Evolutionary conservation across 2,888 invertebrate species (phyloP).

Genomic region (Fragum whitleyi): DNA sequence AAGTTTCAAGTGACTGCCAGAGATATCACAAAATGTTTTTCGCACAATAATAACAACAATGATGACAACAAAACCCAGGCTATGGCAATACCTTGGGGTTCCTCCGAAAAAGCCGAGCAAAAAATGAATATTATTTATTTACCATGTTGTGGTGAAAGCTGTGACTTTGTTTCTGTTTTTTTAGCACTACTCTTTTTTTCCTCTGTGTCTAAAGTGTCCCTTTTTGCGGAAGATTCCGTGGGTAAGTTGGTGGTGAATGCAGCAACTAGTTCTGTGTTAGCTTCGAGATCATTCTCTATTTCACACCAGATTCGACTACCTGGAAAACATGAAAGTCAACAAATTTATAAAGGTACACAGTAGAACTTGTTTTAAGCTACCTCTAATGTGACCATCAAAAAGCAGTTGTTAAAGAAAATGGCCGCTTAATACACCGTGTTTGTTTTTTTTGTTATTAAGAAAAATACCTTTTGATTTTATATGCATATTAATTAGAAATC

Average conservation of each 20-base stretch:
- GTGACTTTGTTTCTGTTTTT: constrained; percentile 50
- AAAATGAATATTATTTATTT: too few species aligned
- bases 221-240: neutral
- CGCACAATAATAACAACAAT: too few species aligned
- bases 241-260: constrained; percentile 71
- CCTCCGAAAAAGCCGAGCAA: too few species aligned
- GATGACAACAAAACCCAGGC: too few species aligned
- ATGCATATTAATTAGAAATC: too few species aligned
- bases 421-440: neutral
- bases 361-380: too few species aligned
- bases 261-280: constrained; percentile 77
- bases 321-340: constrained; percentile 42
- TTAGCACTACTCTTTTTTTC: neutral
- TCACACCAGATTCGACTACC: constrained; percentile 80
- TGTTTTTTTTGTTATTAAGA: neutral
- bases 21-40: too few species aligned
- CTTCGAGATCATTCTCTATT: constrained; percentile 75
- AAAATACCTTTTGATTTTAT: neutral
- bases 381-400: too few species aligned
- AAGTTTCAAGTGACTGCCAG: too few species aligned
- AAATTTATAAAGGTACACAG: too few species aligned
- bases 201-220: neutral
- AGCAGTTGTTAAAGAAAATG: too few species aligned
- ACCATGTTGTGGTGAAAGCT: constrained; percentile 62
- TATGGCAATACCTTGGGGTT: too few species aligned